phyloP scores from a whole-genome alignment of 2,797 vertebrate genomes.

The Ambastaia sidthimunki region DNA sequence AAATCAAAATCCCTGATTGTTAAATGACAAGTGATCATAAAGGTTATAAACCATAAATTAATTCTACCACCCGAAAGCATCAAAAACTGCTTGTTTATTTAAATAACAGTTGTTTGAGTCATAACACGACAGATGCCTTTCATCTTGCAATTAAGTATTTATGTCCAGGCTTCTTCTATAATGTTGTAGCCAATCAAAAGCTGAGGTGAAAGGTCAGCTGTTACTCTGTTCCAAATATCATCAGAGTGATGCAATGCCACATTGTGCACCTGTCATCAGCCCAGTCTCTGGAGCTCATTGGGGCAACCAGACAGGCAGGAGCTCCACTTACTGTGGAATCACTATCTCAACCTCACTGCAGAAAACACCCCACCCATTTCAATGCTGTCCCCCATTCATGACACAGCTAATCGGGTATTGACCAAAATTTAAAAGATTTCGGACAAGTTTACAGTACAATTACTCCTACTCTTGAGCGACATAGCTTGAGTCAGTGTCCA shows the following conservation, averaged over 20 bases:
- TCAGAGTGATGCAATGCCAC: slow-evolving; percentile 83
- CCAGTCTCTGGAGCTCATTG: slow-evolving; percentile 76
- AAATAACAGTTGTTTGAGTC: too few species aligned
- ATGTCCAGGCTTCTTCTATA: background rate
- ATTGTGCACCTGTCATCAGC: slow-evolving; percentile 86
- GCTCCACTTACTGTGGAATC: slow-evolving; percentile 79
- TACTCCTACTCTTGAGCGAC: background rate
- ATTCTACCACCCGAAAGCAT: too few species aligned
- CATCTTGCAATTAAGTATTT: background rate
- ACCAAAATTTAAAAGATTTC: background rate
- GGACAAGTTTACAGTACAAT: too few species aligned
- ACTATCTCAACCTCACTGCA: slow-evolving; percentile 82
- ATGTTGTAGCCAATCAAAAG: background rate
- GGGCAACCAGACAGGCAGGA: slow-evolving; percentile 73
- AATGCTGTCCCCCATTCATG: slow-evolving; percentile 81
- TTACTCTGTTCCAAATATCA: background rate
- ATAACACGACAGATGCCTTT: too few species aligned
- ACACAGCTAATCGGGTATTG: slow-evolving; percentile 74
- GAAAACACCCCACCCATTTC: slow-evolving; percentile 77
- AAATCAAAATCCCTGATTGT: too few species aligned
- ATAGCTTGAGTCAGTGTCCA: background rate
- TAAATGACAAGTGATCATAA: too few species aligned
- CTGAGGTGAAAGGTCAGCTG: background rate
- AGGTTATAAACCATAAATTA: too few species aligned
- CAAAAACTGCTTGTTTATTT: too few species aligned